Conservation (phyloP, 2,797 vertebrate genomes). For the Ptychadena robeensis region DNA sequence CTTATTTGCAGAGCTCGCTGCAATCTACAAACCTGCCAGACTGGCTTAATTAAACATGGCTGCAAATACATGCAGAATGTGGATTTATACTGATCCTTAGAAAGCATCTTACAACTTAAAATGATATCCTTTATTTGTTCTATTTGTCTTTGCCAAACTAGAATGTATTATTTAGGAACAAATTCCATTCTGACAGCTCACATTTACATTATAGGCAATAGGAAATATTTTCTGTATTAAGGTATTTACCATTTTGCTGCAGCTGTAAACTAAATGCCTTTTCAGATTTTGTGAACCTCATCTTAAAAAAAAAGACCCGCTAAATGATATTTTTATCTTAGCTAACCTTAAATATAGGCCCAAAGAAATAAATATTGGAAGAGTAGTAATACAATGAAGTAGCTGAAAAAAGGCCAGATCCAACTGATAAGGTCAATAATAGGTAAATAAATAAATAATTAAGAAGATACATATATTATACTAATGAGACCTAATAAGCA, state of each 20-base stretch:
- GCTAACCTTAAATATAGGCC: neutral
- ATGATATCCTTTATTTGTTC: neutral
- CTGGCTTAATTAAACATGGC: neutral
- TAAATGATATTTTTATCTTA: neutral
- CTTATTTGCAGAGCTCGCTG: neutral
- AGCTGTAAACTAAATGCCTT: too few relatives aligned
- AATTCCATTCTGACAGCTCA: too few relatives aligned
- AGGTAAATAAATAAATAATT: too few relatives aligned
- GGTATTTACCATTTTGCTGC: neutral
- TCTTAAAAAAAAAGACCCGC: neutral
- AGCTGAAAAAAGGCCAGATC: too few relatives aligned
- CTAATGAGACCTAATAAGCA: too few relatives aligned
- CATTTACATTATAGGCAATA: too few relatives aligned
- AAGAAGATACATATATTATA: too few relatives aligned
- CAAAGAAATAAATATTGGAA: too few relatives aligned
- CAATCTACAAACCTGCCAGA: neutral
- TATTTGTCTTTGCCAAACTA: neutral
- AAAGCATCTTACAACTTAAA: neutral
- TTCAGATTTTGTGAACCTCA: neutral
- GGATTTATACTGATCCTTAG: neutral
- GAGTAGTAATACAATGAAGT: too few relatives aligned
- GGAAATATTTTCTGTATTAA: neutral
- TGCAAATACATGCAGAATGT: neutral
- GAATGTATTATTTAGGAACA: neutral
- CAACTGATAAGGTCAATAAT: too few relatives aligned